Evolutionary conservation across 2,888 invertebrate genomes (phyloP), one percentile per base, ranked within the genome.

Genomic region (Hyposoter dolosus): DNA sequence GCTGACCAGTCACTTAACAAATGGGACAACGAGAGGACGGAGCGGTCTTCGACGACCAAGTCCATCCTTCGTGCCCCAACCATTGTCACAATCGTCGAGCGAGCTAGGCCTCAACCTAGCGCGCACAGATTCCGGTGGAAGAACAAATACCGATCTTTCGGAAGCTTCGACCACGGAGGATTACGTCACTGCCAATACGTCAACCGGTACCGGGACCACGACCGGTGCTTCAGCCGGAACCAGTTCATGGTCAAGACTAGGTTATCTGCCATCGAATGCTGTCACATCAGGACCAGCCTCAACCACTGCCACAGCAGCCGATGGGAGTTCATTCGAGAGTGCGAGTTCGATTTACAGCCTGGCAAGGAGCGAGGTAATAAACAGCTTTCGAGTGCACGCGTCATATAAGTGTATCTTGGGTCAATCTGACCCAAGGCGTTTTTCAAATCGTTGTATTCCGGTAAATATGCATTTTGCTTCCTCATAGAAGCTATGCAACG

Each of bases 91-190:
- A 86, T 94, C 94, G 32, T 94, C 94, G 63, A 94, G 93, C 88
- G 94, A 94, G 78, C 92, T 94, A 32, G 95, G 95, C 87, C 90
- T 95, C 69, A 94, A 95, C 84, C 95, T 97, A 86, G 96, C 96
- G 43, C 95, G 97, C 89, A 96, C 97, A 6, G 97, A 97, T 94
- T 97, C 97, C 12, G 96, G 96, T 47, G 96, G 96, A 93, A 95
- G 96, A 28, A 97, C 96, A 88, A 97, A 96, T 65, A 96, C 96
- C 50, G 98, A 98, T 92, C 95, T 97, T 76, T 98, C 98, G n/a
- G 98, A 98, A 95, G 98, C 98, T 91, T 98, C 98, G 85, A 97
- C 95, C n/a, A 97, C 97, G 69, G 98, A 98, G 94, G 98, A 98
- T 94, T 98, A 98, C 94, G 97, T 97, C 88, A 98, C 98, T 90